Conservation (phyloP, 2,113 vertebrate species). For the Cyanocitta stelleri region DNA sequence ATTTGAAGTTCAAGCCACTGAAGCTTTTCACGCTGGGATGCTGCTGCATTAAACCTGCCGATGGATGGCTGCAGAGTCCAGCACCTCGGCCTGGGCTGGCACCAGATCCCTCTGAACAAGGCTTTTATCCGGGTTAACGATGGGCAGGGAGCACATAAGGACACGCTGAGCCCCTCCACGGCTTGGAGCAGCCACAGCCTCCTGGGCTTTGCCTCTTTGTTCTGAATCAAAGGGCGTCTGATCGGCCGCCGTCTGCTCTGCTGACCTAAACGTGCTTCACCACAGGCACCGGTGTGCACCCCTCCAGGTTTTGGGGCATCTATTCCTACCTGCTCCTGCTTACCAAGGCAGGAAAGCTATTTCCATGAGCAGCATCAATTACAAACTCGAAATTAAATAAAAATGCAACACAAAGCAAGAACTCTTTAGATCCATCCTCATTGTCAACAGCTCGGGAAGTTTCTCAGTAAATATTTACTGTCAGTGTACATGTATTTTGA, state of each 20-base stretch:
- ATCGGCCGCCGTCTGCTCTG: not conserved
- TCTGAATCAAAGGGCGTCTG: not conserved
- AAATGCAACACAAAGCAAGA: not conserved
- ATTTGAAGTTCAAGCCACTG: slow-evolving; percentile 72
- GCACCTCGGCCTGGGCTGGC: not conserved
- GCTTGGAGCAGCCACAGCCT: not conserved
- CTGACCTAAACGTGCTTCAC: not conserved
- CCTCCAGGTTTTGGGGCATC: not conserved
- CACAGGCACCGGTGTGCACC: not conserved
- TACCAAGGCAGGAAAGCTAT: not conserved
- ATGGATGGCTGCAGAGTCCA: slow-evolving; percentile 9
- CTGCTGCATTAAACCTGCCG: not conserved
- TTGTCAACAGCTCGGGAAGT: not conserved
- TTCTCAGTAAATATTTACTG: not conserved
- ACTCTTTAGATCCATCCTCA: not conserved
- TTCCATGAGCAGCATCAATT: not conserved
- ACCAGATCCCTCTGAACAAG: not conserved
- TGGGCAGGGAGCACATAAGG: not conserved
- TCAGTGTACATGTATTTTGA: accelerated
- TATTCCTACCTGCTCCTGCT: not conserved
- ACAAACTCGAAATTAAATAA: not conserved
- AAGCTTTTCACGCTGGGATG: slow-evolving; percentile 55
- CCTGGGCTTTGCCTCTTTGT: not conserved
- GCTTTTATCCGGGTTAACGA: not conserved
- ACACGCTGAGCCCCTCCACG: not conserved